Evolutionary conservation across 1,140 invertebrate species (phyloP).

Genomic region (Euwallacea similis): DNA sequence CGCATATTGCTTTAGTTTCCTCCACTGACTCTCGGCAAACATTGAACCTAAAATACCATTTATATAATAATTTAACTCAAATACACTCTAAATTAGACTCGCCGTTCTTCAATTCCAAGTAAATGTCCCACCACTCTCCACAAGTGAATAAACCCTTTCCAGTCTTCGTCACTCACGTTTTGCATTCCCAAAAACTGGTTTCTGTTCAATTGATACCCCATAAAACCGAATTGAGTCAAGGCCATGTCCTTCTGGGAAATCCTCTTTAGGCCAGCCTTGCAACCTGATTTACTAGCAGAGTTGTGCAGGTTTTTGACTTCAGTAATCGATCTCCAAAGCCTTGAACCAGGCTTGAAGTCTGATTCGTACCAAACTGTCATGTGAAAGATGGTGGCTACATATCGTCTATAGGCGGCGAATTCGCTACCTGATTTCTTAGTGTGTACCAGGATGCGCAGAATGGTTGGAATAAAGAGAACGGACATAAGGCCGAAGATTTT

Average conservation of each 20-base stretch:
- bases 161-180: slow-evolving; percentile 59
- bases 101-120: slow-evolving; percentile 80
- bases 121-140: slow-evolving; percentile 81
- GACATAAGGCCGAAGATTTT: slow-evolving; percentile 65
- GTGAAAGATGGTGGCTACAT: slow-evolving; percentile 72
- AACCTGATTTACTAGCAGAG: slow-evolving; percentile 58
- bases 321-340: slow-evolving; percentile 66
- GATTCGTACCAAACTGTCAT: slow-evolving; percentile 74
- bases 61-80: slow-evolving; percentile 12
- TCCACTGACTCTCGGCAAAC: slow-evolving; percentile 47
- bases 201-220: slow-evolving; percentile 72
- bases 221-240: slow-evolving; percentile 84
- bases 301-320: slow-evolving; percentile 70
- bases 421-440: slow-evolving; percentile 65
- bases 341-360: slow-evolving; percentile 59
- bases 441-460: slow-evolving; percentile 65
- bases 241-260: slow-evolving; percentile 81
- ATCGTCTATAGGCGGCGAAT: slow-evolving; percentile 71
- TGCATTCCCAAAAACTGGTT: slow-evolving; percentile 67
- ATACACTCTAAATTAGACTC: slow-evolving; percentile 25
- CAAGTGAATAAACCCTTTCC: slow-evolving; percentile 77
- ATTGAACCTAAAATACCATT: slow-evolving; percentile 45
- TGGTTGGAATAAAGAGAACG: slow-evolving; percentile 65
- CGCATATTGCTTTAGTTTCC: slow-evolving; percentile 48
- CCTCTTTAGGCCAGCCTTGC: slow-evolving; percentile 55